phyloP scores from a whole-genome alignment of 2,113 vertebrate genomes.

The Mustela nigripes region DNA sequence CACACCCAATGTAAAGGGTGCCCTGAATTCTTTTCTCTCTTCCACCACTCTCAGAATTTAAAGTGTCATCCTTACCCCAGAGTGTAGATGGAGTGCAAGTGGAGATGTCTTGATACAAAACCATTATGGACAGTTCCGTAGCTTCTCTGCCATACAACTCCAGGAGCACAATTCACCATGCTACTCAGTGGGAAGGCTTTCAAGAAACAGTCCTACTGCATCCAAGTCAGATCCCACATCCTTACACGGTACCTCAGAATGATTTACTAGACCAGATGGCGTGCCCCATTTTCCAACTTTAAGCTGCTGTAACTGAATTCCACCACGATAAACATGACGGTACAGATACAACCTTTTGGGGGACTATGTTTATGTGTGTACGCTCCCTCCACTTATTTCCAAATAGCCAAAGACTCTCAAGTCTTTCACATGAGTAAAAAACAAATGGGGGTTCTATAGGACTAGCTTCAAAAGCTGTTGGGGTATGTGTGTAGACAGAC shows the following conservation, averaged over 20 bases:
- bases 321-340: not conserved
- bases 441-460: not conserved
- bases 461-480: not conserved
- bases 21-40: not conserved
- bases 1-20: not conserved
- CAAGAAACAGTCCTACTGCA: not conserved
- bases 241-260: not conserved
- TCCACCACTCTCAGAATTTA: not conserved
- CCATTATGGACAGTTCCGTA: accelerated
- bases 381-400: not conserved
- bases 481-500: not conserved
- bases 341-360: not conserved
- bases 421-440: not conserved
- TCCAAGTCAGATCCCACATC: not conserved
- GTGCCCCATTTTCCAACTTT: not conserved
- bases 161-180: too few relatives aligned
- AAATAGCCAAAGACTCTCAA: not conserved
- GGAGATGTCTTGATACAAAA: not conserved
- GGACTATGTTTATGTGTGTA: not conserved
- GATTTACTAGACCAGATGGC: not conserved
- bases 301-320: not conserved
- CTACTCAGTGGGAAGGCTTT: not conserved
- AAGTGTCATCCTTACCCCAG: not conserved
- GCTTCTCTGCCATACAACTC: not conserved
- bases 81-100: not conserved